Conservation (phyloP, 2,113 vertebrate genomes). For the Ictidomys tridecemlineatus region DNA sequence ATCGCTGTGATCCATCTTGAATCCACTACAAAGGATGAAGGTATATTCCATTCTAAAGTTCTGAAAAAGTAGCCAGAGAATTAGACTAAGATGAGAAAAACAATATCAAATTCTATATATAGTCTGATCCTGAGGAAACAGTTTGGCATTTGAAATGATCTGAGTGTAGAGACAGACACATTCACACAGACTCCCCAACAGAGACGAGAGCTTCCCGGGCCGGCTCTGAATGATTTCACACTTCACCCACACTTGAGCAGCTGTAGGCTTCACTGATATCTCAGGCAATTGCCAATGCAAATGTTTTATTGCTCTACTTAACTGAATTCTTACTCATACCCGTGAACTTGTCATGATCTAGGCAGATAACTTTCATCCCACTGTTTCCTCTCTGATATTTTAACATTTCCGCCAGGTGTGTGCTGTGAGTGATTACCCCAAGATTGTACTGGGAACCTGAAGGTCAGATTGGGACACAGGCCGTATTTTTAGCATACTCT, state of each 20-base stretch:
- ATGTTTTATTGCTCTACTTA: constrained; percentile 55
- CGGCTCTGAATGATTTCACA: constrained; percentile 65
- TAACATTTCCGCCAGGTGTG: constrained; percentile 61
- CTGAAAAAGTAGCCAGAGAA: neutral
- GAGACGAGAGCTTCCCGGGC: constrained; percentile 7
- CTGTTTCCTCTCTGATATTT: constrained; percentile 64
- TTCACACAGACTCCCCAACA: neutral
- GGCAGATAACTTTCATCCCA: constrained; percentile 53
- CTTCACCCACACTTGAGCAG: constrained; percentile 71
- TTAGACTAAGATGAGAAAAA: neutral
- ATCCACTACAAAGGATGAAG: constrained; percentile 87
- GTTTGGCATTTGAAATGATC: constrained; percentile 69
- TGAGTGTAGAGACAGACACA: constrained; percentile 41
- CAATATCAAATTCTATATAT: constrained; percentile 28
- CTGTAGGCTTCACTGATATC: constrained; percentile 55
- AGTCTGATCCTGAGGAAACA: constrained; percentile 48
- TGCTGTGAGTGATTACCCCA: neutral
- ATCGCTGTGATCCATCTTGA: constrained; percentile 92
- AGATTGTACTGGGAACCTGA: neutral
- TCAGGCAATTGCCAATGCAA: constrained; percentile 53
- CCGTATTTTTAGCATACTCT: neutral
- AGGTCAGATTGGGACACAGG: constrained; percentile 36
- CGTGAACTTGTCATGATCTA: constrained; percentile 28
- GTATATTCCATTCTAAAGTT: constrained; percentile 81
- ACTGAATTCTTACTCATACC: constrained; percentile 62